Evolutionary conservation across 2,888 invertebrate genomes (phyloP), one percentile per base, ranked within the genome.

Genomic region (Cheilosia urbana): DNA sequence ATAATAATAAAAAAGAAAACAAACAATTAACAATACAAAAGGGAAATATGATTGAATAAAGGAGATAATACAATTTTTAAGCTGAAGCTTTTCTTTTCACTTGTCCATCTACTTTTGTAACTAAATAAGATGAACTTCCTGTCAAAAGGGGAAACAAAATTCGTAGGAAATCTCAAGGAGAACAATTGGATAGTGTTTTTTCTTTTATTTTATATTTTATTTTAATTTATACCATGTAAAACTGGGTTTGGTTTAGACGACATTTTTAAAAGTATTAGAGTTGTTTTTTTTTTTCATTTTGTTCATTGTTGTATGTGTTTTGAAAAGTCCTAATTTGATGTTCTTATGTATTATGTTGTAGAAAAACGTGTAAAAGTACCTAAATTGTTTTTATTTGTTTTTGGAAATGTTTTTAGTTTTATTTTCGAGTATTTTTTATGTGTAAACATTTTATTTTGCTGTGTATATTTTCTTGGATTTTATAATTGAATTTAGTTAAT

Each of bases 101-200:
- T 58, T 27, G n/a, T 27, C 42, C n/a, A n/a, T 9, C 15, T 37
- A 0, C 49, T 51, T 21, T 62, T 55, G 24, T 58, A 17, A 72
- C 81, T 87, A 87, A 81, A 87, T 73, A 78, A 81, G 24, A 83
- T 66, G 11, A 79, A 55, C 53, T 37, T 66, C 24, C 47, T 58
- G 40, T 60, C n/a, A 40, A 60, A 60, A 30, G 34, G 34, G 34
- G 88, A 88, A 89, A 76, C 17, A 88, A 87, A 87, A 88, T 89
- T 68, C 27, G 42, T 69, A 62, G 68, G 49, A 73, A 82, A 51
- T 77, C 51, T 72, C 79, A 58, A 68, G 88, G 88, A 87, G 76
- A 73, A 47, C 69, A 85, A 76, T 51, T 49, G 40, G 21, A 17
- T 62, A 57, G 24, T 24, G 24, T 34, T 34, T 34, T 37, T 0